Base-by-base conservation (phyloP, 2,797 vertebrate genomes). In the Megalops cyprinoides region DNA sequence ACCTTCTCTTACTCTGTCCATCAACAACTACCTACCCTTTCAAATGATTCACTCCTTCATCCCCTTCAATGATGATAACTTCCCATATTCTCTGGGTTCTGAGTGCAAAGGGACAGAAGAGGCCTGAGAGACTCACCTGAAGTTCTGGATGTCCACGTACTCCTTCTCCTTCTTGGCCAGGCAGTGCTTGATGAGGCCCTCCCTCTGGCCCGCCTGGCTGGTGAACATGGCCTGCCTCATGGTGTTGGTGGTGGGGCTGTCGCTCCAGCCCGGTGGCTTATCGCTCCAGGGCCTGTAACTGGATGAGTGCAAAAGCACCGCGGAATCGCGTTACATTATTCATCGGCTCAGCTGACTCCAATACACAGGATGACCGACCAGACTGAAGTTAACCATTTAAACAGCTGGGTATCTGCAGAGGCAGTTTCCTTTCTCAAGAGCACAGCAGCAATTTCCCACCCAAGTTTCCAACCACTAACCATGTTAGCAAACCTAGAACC, bases 81-180 rank as follows among this genome's bases (percentile, higher is more conserved):
- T 5, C 37, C 65, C 18, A 20, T 42, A 20, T 18, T 67, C 65
- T 20, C 1, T 39, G 37, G 8, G 67, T 37, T 71, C 9, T 44
- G 39, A n/a, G 0, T n/a, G 67, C 6, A 42, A n/a, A 44, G 23
- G 39, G 7, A 39, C 4, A 20, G 37, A 53, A 18, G 65, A 44
- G 37, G 20, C 20, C 7, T 23, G 67, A 8, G 39, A 67, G 51
- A 46, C 94, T 90, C 37, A 99, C 98, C 91, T 97, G 91, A 97
- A 99, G 86, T 90, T 92, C 82, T 96, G 91, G 56, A 99, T 94
- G 91, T 99, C 96, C 85, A 99, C 97, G n/a, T 96, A 99, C 0
- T 98, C 96, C 12, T 94, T 96, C 90, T 99, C 98, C 84, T 95
- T 96, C 89, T 97, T 99, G 39, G 91, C 88, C 79, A 99, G 91